Conservation (phyloP, 2,113 vertebrate species). For the Cryptotis parvus region DNA sequence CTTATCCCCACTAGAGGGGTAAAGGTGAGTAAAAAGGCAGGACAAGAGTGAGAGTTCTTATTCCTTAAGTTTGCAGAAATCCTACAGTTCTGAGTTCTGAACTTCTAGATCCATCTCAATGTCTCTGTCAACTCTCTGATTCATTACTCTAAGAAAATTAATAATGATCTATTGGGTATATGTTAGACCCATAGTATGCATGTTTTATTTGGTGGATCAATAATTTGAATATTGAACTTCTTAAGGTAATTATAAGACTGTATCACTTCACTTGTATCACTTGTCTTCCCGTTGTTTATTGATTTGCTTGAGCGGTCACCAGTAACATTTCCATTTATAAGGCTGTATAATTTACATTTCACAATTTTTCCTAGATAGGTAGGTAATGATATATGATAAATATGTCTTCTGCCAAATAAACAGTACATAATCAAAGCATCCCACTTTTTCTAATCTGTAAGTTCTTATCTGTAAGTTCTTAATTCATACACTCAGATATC, state of each 20-base stretch:
- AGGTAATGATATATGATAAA: not conserved
- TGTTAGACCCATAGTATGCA: not conserved
- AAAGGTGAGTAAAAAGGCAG: slow-evolving; percentile 68
- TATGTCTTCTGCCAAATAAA: not conserved
- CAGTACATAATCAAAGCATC: not conserved
- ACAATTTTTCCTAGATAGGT: not conserved
- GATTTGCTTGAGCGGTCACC: too few relatives aligned
- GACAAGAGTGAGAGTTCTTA: not conserved
- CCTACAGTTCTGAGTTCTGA: not conserved
- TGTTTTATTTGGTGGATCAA: slow-evolving; percentile 21
- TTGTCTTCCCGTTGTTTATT: too few relatives aligned
- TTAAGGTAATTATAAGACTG: not conserved
- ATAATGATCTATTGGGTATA: not conserved
- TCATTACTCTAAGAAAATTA: slow-evolving; percentile 9
- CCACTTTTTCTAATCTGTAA: not conserved
- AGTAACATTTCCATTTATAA: too few relatives aligned
- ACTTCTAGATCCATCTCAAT: not conserved
- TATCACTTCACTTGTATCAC: too few relatives aligned
- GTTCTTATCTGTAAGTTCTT: not conserved
- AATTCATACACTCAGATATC: not conserved
- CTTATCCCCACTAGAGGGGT: not conserved
- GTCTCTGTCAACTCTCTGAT: not conserved
- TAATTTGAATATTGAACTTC: slow-evolving; percentile 28
- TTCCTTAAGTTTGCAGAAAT: not conserved
- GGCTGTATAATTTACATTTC: not conserved